Conservation (phyloP, 2,888 invertebrate genomes). For the Tryphoninae sp. region DNA sequence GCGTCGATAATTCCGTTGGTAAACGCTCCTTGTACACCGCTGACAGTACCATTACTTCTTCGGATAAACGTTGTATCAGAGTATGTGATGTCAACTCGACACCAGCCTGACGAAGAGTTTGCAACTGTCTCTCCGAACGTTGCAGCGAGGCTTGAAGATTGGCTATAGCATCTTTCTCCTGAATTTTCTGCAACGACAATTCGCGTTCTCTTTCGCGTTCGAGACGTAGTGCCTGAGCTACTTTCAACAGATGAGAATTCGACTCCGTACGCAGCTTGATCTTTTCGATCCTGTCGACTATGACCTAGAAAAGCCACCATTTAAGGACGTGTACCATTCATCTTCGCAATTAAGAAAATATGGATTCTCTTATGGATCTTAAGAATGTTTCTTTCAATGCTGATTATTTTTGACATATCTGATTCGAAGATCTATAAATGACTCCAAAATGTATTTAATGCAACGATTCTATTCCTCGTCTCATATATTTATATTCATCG, state of each 20-base stretch:
- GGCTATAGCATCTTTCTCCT: conserved; percentile 81
- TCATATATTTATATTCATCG: too few relatives aligned
- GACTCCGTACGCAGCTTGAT: conserved; percentile 74
- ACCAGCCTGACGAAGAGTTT: conserved; percentile 83
- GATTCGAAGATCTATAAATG: too few relatives aligned
- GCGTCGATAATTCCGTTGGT: conserved; percentile 86
- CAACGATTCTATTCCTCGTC: too few relatives aligned
- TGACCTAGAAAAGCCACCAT: conserved; percentile 64
- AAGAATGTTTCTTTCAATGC: too few relatives aligned
- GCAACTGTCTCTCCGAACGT: conserved; percentile 87
- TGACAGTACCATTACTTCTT: conserved; percentile 86
- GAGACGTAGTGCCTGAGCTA: conserved; percentile 82
- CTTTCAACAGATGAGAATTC: conserved; percentile 74
- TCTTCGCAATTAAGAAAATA: neutral
- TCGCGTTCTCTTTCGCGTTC: conserved; percentile 85
- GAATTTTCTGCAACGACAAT: conserved; percentile 83
- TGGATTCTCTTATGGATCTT: too few relatives aligned
- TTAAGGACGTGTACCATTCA: neutral
- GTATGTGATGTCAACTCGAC: conserved; percentile 85
- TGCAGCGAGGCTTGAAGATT: conserved; percentile 78
- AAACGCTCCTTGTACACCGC: conserved; percentile 88
- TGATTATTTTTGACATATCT: too few relatives aligned
- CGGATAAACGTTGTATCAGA: conserved; percentile 88
- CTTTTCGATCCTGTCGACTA: conserved; percentile 73
- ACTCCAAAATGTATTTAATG: too few relatives aligned